These are phyloP conservation scores for Acanthococcus lagerstroemiae DNA, from an alignment of 2,888 invertebrate species.

Conservation along the genomic window DNA sequence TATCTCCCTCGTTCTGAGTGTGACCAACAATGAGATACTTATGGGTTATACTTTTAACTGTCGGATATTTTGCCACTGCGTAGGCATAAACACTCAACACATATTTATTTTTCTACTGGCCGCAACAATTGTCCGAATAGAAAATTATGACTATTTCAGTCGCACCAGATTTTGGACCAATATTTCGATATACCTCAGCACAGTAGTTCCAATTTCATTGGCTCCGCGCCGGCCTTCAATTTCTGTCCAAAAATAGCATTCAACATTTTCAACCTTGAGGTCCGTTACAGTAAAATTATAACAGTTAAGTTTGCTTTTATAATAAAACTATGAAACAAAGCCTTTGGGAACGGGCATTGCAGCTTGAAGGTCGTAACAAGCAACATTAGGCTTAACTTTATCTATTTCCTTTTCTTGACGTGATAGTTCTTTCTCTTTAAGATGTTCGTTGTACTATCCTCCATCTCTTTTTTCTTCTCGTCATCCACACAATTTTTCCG, in stretches of 20 bases:
- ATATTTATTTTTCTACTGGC: conserved; percentile 36
- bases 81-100: conserved; percentile 34
- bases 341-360: conserved; percentile 14
- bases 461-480: background rate
- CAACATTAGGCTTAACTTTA: conserved; percentile 9
- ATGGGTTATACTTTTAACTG: conserved; percentile 21
- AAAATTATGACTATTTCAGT: conserved; percentile 30
- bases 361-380: conserved; percentile 17
- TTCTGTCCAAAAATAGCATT: conserved; percentile 37
- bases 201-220: conserved; percentile 36
- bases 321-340: conserved; percentile 19
- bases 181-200: conserved; percentile 32
- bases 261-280: conserved; percentile 9
- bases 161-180: background rate
- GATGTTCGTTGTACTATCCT: conserved; percentile 4
- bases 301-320: conserved; percentile 21
- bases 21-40: conserved; percentile 25
- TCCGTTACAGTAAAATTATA: conserved; percentile 19
- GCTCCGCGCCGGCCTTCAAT: conserved; percentile 34
- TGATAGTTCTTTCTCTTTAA: conserved; percentile 7
- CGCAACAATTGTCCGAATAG: conserved; percentile 36
- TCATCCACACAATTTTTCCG: conserved; percentile 2
- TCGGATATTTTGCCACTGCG: conserved; percentile 31
- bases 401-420: conserved; percentile 7
- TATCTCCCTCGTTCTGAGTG: conserved; percentile 32